Conservation (phyloP, 2,888 invertebrate genomes). For the Yponomeuta cagnagella region DNA sequence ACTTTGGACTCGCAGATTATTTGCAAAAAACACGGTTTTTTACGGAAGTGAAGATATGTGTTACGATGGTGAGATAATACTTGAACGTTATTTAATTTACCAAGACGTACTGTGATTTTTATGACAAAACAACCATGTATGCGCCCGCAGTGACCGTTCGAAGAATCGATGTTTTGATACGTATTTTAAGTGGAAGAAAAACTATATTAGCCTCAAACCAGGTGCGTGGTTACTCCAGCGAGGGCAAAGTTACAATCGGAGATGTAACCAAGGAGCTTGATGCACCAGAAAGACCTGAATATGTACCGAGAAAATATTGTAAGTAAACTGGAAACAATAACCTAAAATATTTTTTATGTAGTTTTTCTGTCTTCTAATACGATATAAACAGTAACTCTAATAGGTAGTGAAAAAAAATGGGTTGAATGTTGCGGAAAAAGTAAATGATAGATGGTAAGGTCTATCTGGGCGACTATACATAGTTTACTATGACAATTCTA, state of each 20-base stretch:
- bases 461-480: too few species aligned
- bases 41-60: constrained; percentile 14
- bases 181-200: constrained; percentile 62
- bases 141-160: constrained; percentile 57
- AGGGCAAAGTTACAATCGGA: constrained; percentile 81
- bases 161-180: constrained; percentile 68
- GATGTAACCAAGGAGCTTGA: constrained; percentile 79
- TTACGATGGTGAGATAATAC: not conserved
- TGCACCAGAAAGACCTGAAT: constrained; percentile 81
- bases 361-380: not conserved
- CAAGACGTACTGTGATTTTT: not conserved
- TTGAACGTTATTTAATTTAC: not conserved
- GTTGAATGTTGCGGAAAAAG: not conserved
- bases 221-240: constrained; percentile 61
- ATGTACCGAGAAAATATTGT: constrained; percentile 91
- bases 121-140: constrained; percentile 38
- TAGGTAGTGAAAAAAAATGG: not conserved
- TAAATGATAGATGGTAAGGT: not conserved
- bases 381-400: not conserved
- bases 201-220: constrained; percentile 49
- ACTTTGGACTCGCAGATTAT: constrained; percentile 58
- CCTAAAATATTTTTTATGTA: constrained; percentile 12
- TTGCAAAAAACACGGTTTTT: constrained; percentile 30
- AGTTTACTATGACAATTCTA: not conserved
- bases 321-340: constrained; percentile 51